Evolutionary conservation across 2,797 vertebrate species (phyloP).

Genomic region (Amblyopsis hoosieri): DNA sequence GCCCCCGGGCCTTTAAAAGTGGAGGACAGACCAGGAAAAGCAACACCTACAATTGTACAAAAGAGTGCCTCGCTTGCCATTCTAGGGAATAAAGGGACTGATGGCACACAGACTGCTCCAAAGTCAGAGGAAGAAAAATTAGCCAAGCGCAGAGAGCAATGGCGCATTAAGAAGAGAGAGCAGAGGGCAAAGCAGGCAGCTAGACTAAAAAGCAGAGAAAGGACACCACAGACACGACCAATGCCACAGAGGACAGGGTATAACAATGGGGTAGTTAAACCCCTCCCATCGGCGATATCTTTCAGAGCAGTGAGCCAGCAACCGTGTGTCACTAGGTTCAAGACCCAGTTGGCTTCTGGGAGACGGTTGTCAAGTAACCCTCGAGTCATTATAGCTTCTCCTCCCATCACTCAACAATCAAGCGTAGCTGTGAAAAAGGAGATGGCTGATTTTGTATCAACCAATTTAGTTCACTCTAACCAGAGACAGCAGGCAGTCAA

Average conservation of each 20-base stretch:
- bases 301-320: conserved; percentile 41
- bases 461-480: conserved; percentile 16
- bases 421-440: conserved; percentile 40
- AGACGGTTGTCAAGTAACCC: conserved; percentile 21
- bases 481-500: conserved; percentile 27
- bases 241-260: conserved; percentile 20
- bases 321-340: conserved; percentile 24
- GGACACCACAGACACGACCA: conserved; percentile 29
- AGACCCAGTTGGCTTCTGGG: conserved; percentile 18
- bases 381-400: conserved; percentile 16
- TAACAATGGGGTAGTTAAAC: conserved; percentile 19
- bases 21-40: conserved; percentile 24
- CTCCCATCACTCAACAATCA: conserved; percentile 8
- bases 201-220: conserved; percentile 54
- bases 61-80: conserved; percentile 56
- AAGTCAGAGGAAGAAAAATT: conserved; percentile 74
- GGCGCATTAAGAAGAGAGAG: conserved; percentile 81
- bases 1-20: conserved; percentile 26
- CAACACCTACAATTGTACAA: conserved; percentile 40
- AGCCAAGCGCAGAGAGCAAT: conserved; percentile 75
- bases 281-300: conserved; percentile 35
- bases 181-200: conserved; percentile 77
- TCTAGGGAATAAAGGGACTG: conserved; percentile 33
- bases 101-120: background rate
- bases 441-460: conserved; percentile 17